Evolutionary conservation across 2,888 invertebrate species (phyloP).

Genomic region (Graphium colonna): DNA sequence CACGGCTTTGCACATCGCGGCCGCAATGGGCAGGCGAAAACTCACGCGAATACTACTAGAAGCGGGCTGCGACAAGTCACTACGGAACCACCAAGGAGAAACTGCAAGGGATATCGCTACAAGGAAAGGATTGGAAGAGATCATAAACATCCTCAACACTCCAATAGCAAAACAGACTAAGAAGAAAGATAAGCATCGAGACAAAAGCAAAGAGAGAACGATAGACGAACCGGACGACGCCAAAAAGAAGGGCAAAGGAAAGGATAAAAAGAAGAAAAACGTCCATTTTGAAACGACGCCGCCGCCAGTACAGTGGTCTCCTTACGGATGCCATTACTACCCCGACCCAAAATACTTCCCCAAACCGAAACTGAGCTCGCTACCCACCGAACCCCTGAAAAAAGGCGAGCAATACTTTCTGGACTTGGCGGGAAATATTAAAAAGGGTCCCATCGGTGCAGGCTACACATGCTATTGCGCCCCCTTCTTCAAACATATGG

Average conservation of each 20-base stretch:
- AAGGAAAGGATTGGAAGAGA: conserved; percentile 91
- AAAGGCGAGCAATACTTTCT: conserved; percentile 96
- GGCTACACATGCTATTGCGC: conserved; percentile 96
- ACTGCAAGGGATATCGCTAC: conserved; percentile 93
- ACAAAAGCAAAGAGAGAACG: conserved; percentile 76
- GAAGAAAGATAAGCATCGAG: conserved; percentile 62
- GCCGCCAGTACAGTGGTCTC: conserved; percentile 86
- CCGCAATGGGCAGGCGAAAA: conserved; percentile 95
- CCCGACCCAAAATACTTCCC: conserved; percentile 93
- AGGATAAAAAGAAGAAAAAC: conserved; percentile 74
- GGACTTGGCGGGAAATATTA: conserved; percentile 95
- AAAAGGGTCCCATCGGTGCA: conserved; percentile 96
- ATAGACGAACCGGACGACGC: conserved; percentile 74
- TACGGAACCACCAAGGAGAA: conserved; percentile 91
- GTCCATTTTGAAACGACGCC: conserved; percentile 70
- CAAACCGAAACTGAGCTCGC: conserved; percentile 89
- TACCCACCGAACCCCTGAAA: conserved; percentile 91
- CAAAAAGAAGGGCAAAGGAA: conserved; percentile 66
- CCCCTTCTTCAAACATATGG: conserved; percentile 93
- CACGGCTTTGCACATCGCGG: conserved; percentile 95
- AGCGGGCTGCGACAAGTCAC: conserved; percentile 85
- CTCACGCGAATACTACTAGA: conserved; percentile 94
- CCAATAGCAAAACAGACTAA: conserved; percentile 66
- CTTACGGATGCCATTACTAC: conserved; percentile 95
- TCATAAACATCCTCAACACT: conserved; percentile 87